Conservation (phyloP, 2,113 vertebrate species). For the Strix uralensis region DNA sequence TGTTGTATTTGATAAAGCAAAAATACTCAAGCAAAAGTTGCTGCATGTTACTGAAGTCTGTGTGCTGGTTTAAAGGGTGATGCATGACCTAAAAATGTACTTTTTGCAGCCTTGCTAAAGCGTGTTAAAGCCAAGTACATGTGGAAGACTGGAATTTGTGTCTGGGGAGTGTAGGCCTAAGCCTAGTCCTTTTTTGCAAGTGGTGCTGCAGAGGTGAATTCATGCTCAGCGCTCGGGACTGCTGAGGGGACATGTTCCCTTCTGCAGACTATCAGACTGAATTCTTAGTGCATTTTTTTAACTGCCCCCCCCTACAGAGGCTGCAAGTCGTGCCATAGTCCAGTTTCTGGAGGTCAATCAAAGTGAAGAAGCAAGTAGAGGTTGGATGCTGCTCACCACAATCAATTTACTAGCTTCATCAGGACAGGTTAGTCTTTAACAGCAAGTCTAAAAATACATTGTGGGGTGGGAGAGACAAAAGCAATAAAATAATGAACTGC, state of each 20-base stretch:
- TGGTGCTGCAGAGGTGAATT: background rate
- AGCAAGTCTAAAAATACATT: background rate
- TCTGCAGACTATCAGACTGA: background rate
- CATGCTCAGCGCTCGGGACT: background rate
- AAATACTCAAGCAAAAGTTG: background rate
- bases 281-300: background rate
- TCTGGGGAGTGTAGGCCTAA: background rate
- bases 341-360: conserved; percentile 99
- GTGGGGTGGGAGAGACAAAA: background rate
- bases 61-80: background rate
- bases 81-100: background rate
- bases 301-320: conserved; percentile 76
- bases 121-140: background rate
- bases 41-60: background rate
- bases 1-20: background rate
- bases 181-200: background rate
- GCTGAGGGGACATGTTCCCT: background rate
- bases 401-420: conserved; percentile 98
- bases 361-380: conserved; percentile 96
- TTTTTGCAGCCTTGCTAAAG: background rate
- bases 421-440: conserved; percentile 87
- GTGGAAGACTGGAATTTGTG: background rate
- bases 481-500: background rate
- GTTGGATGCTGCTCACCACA: conserved; percentile 98
- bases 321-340: conserved; percentile 97